Evolutionary conservation across 2,797 vertebrate species (phyloP), one percentile per base, ranked within the genome.

Genomic region (Petrocephalus schoutedeni): DNA sequence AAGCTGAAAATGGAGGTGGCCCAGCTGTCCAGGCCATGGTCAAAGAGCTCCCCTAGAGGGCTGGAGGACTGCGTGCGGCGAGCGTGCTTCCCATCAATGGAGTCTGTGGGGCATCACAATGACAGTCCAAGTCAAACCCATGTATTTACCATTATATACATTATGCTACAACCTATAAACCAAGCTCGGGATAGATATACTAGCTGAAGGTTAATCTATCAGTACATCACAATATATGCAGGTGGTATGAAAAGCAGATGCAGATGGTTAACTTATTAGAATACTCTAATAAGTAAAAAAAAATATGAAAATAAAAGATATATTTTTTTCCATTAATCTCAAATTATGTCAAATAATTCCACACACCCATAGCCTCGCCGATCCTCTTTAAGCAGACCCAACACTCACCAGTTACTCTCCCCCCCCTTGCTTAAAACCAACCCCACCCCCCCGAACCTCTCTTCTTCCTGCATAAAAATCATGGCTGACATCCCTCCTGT

Each of bases 11-110:
- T 91, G 77, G 93, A 95, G 59, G 92, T 92, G 91, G 93, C 92
- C 94, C 94, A 95, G 91, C 93, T 95, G 90, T 95, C 94, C 88
- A 95, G 91, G 1, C 94, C 94, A 9, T 94, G 94, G 91, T 95
- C 94, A 90, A 94, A 95, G 1, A 95, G 85, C 45, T 95, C 94
- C 90, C 94, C 93, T 87, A 94, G 86, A 58, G 93, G 93, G 89
- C 88, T 93, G 88, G 92, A 94, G 86, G 93, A 94, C 87, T 93
- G 92, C 88, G 94, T 94, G 86, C 93, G 95, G 90, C 94, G 93
- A 91, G 93, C 92, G 36, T 93, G 93, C 86, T 95, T 95, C 85
- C 95, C 94, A 90, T 94, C 94, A 90, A 94, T 93, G 54, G 92
- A 94, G 88, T 94, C 94, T 94, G 87, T 90, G 90, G 77, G 84